Conservation (phyloP, 1,140 invertebrate species). For the Bombus superbus region DNA sequence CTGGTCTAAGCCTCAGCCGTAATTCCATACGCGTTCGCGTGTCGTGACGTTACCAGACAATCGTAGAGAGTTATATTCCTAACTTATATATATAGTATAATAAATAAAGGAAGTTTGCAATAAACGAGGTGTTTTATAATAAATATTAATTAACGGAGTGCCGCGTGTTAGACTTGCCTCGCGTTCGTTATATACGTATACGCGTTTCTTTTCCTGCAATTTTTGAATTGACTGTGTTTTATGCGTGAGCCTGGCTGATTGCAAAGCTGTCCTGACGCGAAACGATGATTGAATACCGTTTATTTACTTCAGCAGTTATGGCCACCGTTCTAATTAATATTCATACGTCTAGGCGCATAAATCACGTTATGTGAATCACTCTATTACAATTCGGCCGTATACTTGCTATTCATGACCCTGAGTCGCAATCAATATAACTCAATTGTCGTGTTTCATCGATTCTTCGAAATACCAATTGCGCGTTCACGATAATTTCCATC, state of each 20-base stretch:
- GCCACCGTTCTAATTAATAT: slow-evolving; percentile 26
- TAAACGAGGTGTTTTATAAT: too few relatives aligned
- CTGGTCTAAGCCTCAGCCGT: not conserved
- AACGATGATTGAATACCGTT: not conserved
- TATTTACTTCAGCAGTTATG: slow-evolving; percentile 8
- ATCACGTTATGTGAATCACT: slow-evolving; percentile 17
- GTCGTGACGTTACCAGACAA: not conserved
- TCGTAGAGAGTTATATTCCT: too few relatives aligned
- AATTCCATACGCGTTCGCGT: not conserved
- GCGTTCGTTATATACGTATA: too few relatives aligned
- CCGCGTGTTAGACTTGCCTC: too few relatives aligned
- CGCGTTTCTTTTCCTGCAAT: not conserved
- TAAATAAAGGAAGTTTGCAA: too few relatives aligned
- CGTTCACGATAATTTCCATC: not conserved
- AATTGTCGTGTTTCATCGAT: slow-evolving; percentile 13
- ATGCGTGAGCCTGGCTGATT: too few relatives aligned
- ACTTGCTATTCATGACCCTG: slow-evolving; percentile 46
- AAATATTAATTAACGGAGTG: too few relatives aligned
- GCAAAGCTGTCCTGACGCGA: not conserved
- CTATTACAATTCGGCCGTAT: not conserved
- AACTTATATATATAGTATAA: too few relatives aligned
- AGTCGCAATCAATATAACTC: slow-evolving; percentile 35
- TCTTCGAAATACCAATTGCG: slow-evolving; percentile 20
- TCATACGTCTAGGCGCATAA: slow-evolving; percentile 23
- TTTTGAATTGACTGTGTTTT: not conserved